Evolutionary conservation across 2,888 invertebrate species (phyloP).

Genomic region (Protodeltote pygarga): DNA sequence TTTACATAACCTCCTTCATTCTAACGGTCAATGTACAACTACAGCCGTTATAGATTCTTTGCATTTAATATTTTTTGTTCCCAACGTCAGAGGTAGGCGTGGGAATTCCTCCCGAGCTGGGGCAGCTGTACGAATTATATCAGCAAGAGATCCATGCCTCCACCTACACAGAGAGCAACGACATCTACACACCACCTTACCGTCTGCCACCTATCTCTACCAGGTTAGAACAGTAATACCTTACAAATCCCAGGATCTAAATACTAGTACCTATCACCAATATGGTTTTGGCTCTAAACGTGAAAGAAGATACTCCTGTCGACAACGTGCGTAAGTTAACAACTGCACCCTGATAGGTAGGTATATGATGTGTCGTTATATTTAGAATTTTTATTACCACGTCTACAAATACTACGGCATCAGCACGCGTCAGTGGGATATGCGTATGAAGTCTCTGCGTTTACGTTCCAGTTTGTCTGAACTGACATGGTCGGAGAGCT

Average conservation of each 20-base stretch:
- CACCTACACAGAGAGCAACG: conserved; percentile 89
- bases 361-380: too few species aligned
- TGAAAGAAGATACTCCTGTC: too few species aligned
- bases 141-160: conserved; percentile 96
- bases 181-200: conserved; percentile 83
- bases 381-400: too few species aligned
- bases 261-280: too few species aligned
- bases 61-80: background rate
- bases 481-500: conserved; percentile 82
- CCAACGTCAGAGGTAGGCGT: conserved; percentile 87
- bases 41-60: too few species aligned
- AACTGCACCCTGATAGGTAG: too few species aligned
- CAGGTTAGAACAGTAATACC: conserved; percentile 69
- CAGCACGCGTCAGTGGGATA: background rate
- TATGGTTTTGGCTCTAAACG: too few species aligned
- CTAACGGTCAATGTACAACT: too few species aligned
- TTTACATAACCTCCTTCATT: background rate
- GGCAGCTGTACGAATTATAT: conserved; percentile 93
- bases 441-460: background rate
- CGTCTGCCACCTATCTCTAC: conserved; percentile 89
- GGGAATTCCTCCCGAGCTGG: conserved; percentile 90
- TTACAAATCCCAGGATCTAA: too few species aligned
- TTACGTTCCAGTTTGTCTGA: conserved; percentile 68
- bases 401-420: background rate
- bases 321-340: too few species aligned